A percentile compares a stretch with the other conserved stretches of the same genome.
Evolutionary conservation across 1,140 invertebrate species (phyloP).

Genomic region (Asobara japonica): DNA sequence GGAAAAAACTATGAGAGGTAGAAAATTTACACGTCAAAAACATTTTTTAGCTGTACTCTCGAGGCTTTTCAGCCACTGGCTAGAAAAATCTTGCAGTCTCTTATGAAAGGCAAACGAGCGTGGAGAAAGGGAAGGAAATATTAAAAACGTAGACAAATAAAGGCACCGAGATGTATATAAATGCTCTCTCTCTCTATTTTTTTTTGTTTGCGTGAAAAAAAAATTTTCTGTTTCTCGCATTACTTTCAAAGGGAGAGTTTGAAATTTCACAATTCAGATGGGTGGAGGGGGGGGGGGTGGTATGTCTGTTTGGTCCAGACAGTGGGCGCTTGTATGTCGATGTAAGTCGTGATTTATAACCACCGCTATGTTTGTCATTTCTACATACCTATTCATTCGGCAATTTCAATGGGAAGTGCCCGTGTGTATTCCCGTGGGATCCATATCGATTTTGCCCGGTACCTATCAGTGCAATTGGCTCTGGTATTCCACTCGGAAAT

Average conservation of each 20-base stretch:
- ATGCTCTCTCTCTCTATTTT: constrained; percentile 2
- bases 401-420: not conserved
- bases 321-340: not conserved
- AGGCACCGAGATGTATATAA: not conserved
- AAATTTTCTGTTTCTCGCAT: not conserved
- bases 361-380: not conserved
- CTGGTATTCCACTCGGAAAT: not conserved
- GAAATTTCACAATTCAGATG: not conserved
- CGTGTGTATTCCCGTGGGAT: not conserved
- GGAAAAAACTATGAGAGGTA: not conserved
- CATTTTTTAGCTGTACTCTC: not conserved
- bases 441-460: not conserved
- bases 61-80: constrained; percentile 3
- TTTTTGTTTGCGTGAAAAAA: not conserved
- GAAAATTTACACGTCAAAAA: constrained; percentile 12
- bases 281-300: not conserved
- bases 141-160: not conserved
- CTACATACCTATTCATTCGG: not conserved
- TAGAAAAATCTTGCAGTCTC: constrained; percentile 3
- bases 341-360: not conserved
- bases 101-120: constrained; percentile 10
- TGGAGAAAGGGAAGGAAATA: not conserved
- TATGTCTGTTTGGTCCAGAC: not conserved
- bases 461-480: not conserved
- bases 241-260: not conserved